Conservation (phyloP, 2,797 vertebrate species). For the Enteromius afrohamiltoni region DNA sequence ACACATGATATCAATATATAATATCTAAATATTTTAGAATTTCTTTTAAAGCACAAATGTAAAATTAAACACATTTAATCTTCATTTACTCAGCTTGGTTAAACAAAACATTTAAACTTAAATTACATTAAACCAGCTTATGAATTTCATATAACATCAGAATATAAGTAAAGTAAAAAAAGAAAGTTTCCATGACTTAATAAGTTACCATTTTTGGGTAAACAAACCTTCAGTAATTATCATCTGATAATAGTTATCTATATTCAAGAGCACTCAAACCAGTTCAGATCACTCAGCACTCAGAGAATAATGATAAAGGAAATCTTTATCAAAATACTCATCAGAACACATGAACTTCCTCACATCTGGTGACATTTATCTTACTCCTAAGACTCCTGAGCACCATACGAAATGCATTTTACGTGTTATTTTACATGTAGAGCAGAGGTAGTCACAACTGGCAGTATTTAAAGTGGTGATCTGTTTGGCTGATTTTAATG, state of each 20-base stretch:
- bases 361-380: background rate
- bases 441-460: background rate
- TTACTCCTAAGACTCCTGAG: background rate
- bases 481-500: background rate
- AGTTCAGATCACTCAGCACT: background rate
- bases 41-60: background rate
- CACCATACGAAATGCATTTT: background rate
- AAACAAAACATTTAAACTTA: background rate
- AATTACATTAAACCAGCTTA: background rate
- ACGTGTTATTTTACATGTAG: background rate
- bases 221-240: background rate
- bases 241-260: background rate
- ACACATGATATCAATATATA: background rate
- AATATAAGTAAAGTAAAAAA: background rate
- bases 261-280: background rate
- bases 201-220: background rate
- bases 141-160: background rate
- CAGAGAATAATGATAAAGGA: background rate
- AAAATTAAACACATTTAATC: background rate
- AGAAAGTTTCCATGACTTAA: background rate
- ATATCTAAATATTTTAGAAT: background rate
- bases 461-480: background rate
- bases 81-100: background rate
- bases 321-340: slow-evolving; percentile 7
- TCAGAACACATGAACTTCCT: background rate